These are phyloP conservation scores for Furnarius figulus DNA, from an alignment of 2,113 vertebrate species.

Conservation along the genomic window DNA sequence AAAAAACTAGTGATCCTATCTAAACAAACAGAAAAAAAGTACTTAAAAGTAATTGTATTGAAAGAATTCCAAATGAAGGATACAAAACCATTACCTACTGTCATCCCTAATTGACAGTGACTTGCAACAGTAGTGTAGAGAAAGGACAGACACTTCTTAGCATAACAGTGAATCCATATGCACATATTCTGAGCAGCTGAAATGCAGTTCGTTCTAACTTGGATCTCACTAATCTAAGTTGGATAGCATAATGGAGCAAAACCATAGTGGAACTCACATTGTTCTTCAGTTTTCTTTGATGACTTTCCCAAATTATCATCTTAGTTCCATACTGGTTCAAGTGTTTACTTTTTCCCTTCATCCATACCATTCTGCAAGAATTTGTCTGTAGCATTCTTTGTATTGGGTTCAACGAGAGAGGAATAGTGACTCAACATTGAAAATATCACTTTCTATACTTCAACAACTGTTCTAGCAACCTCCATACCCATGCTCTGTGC, in stretches of 20 bases:
- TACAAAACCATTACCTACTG: neutral
- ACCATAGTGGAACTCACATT: neutral
- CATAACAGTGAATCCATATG: neutral
- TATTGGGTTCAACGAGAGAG: neutral
- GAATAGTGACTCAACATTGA: neutral
- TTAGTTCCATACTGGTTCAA: neutral
- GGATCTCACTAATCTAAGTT: neutral
- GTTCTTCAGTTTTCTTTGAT: neutral
- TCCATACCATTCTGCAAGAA: neutral
- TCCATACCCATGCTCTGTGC: neutral
- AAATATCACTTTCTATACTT: neutral
- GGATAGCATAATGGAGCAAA: neutral
- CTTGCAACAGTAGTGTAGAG: neutral
- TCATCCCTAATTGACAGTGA: neutral
- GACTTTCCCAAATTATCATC: neutral
- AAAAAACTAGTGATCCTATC: neutral
- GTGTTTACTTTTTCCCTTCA: neutral
- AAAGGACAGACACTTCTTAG: neutral
- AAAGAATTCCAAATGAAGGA: neutral
- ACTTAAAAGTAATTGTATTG: neutral
- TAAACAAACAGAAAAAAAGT: too few relatives aligned
- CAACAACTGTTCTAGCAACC: neutral
- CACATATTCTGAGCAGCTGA: neutral
- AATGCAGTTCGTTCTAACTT: neutral
- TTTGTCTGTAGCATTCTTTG: neutral